Base-by-base conservation (phyloP, 2,888 invertebrate species). In the Ormyrus nitidulus region DNA sequence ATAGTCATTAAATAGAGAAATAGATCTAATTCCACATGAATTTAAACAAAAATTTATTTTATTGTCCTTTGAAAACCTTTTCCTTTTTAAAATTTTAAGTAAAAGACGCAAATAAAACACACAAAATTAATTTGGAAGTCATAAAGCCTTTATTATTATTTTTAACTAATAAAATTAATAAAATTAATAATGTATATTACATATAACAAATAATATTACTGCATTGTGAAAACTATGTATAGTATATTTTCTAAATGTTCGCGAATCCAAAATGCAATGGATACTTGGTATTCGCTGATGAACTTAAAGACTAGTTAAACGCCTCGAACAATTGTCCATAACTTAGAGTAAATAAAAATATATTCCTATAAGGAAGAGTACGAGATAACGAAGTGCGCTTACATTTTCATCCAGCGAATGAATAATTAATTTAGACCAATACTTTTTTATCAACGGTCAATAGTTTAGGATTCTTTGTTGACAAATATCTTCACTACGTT, bases 281-380 rank as follows among this genome's bases (percentile, higher is more conserved):
- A 74, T 70, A 70, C 61, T 77, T 72, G 46, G 73, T 54, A 65
- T 77, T 81, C 59, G 70, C 70, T 65, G 59, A 78, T 78, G 78
- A 82, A 83, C 80, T 81, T 81, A 83, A 83, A 83, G 82, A 85
- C 82, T 83, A 83, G 82, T 82, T 68, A 80, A 82, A 83, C 70
- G 80, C 79, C 80, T 81, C 61, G 77, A 81, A 76, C 69, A 78
- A 77, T 82, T 80, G 68, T 78, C 77, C 69, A 76, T 44, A 70
- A 74, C 54, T 49, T 65, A 74, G 49, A 70, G 66, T 53, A 77
- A n/a, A 53, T 65, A 68, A 70, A 64, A 74, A 74, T 65, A 73
- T 66, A 68, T 61, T 72, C 58, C 53, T 71, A 48, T 53, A 69
- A 72, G 65, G 61, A 66, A 73, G 59, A 73, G 77, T 73, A 69